phyloP scores from a whole-genome alignment of 2,113 vertebrate species.

The Zonotrichia leucophrys region DNA sequence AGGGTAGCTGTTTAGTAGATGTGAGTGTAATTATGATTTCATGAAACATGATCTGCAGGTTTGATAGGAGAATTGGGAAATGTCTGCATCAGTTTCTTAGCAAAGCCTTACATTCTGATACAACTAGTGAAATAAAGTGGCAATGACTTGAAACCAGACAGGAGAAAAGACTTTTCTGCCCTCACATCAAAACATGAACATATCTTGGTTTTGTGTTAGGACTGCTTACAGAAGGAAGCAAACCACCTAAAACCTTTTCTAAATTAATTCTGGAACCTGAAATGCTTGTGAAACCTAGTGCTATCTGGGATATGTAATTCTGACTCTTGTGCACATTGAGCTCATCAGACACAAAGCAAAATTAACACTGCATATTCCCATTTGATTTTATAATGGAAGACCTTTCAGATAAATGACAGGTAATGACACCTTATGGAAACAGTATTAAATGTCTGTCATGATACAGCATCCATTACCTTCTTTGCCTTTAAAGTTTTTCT shows the following conservation, averaged over 20 bases:
- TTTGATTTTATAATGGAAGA: neutral
- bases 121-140: neutral
- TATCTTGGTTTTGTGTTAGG: neutral
- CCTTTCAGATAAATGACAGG: neutral
- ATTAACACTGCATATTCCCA: neutral
- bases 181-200: neutral
- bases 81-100: neutral
- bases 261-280: neutral
- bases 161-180: neutral
- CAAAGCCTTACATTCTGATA: neutral
- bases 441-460: neutral
- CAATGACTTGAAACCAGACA: neutral
- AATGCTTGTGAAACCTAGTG: neutral
- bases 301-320: neutral
- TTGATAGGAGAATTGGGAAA: neutral
- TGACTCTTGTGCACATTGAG: neutral
- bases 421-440: neutral
- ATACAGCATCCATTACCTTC: slow-evolving; percentile 71
- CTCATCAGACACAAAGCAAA: neutral
- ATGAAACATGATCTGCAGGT: neutral
- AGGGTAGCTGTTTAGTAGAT: neutral
- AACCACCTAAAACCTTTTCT: neutral
- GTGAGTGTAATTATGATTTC: neutral
- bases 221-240: neutral
- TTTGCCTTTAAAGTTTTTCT: slow-evolving; percentile 86